phyloP scores from a whole-genome alignment of 2,797 vertebrate genomes.

The Lagorchestes hirsutus region DNA sequence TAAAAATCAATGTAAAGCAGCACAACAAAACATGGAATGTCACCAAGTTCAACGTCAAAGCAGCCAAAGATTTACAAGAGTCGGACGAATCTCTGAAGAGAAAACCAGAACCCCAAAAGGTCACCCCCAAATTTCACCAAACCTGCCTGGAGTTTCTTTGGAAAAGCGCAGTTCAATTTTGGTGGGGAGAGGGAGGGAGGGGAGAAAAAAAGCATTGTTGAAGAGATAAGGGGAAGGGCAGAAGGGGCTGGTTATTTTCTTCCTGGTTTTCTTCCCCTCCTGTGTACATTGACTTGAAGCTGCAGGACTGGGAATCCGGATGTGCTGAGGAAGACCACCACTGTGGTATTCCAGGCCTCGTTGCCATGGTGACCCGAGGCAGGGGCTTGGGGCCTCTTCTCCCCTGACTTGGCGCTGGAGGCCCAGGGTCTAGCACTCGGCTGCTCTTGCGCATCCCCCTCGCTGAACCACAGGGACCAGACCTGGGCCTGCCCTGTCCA shows the following conservation, averaged over 20 bases:
- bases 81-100: conserved; percentile 74
- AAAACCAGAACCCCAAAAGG: conserved; percentile 74
- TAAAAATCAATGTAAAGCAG: conserved; percentile 81
- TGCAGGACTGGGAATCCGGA: conserved; percentile 75
- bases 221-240: conserved; percentile 69
- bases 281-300: conserved; percentile 75
- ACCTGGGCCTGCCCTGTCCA: not conserved
- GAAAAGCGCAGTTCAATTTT: conserved; percentile 68
- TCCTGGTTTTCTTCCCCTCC: conserved; percentile 69
- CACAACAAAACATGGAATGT: conserved; percentile 83
- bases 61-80: conserved; percentile 80
- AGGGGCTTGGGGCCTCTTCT: conserved; percentile 77
- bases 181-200: conserved; percentile 40
- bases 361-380: conserved; percentile 80
- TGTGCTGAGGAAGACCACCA: conserved; percentile 76
- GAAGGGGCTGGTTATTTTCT: conserved; percentile 69
- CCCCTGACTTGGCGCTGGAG: conserved; percentile 75
- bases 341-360: conserved; percentile 76
- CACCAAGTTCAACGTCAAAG: conserved; percentile 82
- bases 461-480: conserved; percentile 57
- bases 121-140: conserved; percentile 77
- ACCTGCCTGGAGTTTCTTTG: conserved; percentile 79
- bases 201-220: conserved; percentile 24
- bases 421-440: conserved; percentile 77
- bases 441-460: conserved; percentile 63